Percentiles rank a stretch among this genome's conserved stretches.
Conservation (phyloP, 92 coral and sea anemone genomes). For the Zoanthus sociatus region DNA sequence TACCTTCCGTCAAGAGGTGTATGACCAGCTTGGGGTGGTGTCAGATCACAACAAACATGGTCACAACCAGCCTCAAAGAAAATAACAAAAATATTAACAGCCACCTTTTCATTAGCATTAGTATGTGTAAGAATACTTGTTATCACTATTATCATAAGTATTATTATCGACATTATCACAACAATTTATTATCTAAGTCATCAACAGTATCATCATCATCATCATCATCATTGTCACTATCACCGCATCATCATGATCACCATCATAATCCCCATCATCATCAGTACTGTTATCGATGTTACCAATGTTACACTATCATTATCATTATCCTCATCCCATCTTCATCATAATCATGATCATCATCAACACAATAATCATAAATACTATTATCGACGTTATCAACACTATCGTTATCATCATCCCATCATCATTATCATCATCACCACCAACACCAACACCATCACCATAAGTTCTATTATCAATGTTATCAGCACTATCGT, state of each 20-base stretch:
- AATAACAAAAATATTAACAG: not conserved
- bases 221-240: not conserved
- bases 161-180: not conserved
- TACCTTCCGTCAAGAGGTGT: conserved; percentile 87
- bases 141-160: not conserved
- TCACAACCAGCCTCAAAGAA: conserved; percentile 80
- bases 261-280: not conserved
- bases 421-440: too few relatives aligned
- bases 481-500: too few relatives aligned
- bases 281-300: too few relatives aligned
- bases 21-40: conserved; percentile 82
- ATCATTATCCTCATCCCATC: not conserved
- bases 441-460: too few relatives aligned
- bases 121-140: not conserved
- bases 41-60: conserved; percentile 82
- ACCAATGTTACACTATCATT: not conserved
- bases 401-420: too few relatives aligned
- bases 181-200: not conserved
- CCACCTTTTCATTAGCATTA: not conserved
- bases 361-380: too few relatives aligned
- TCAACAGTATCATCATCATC: not conserved
- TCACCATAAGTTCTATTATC: too few relatives aligned
- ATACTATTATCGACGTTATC: too few relatives aligned
- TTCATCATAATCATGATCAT: not conserved
- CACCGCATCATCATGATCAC: not conserved